A percentile compares a stretch with the other conserved stretches of the same genome.
These are phyloP conservation scores for Paracentrotus lividus DNA, from an alignment of 53 echinoderm and acorn worm species.

Conservation along the genomic window DNA sequence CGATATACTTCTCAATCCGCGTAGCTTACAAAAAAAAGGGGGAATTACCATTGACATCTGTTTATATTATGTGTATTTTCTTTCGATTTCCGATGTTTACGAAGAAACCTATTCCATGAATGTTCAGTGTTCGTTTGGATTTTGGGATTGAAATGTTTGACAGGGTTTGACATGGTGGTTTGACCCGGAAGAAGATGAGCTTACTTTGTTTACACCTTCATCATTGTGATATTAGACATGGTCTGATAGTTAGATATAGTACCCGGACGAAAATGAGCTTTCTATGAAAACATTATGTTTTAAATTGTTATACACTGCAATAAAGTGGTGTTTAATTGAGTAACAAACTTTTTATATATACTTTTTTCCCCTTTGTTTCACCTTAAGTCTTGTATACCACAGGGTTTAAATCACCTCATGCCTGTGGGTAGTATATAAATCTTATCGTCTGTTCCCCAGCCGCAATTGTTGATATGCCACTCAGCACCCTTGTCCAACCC, in stretches of 20 bases:
- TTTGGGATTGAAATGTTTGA: background rate
- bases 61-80: constrained; percentile 1
- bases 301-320: background rate
- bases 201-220: background rate
- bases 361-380: too few species aligned
- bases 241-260: background rate
- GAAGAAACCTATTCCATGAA: background rate
- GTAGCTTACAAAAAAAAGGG: background rate
- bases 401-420: background rate
- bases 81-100: background rate
- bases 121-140: background rate
- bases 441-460: background rate
- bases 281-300: too few species aligned
- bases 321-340: background rate
- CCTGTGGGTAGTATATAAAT: background rate
- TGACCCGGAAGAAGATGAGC: background rate
- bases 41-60: constrained; percentile 2
- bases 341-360: too few species aligned
- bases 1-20: background rate
- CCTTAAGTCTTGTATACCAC: background rate
- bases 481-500: background rate
- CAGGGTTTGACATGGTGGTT: background rate
- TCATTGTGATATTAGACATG: background rate
- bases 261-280: too few species aligned
- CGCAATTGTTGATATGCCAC: constrained; percentile 9